Evolutionary conservation across 2,797 vertebrate genomes (phyloP).

Genomic region (Phyllotis vaccarum): DNA sequence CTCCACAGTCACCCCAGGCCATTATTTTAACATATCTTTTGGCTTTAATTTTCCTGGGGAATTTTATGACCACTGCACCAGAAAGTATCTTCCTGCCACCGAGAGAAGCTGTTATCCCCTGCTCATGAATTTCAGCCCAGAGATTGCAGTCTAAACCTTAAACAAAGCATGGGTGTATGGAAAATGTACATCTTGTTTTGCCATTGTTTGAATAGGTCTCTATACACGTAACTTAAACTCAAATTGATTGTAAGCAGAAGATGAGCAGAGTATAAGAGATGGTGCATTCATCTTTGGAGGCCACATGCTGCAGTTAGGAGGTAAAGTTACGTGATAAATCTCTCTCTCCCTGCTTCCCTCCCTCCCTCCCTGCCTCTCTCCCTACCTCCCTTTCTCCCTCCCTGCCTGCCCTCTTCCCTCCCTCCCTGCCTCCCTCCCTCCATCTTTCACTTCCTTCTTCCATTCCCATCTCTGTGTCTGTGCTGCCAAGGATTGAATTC

Average conservation of each 20-base stretch:
- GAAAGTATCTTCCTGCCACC: not conserved
- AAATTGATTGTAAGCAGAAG: not conserved
- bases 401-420: rapidly evolving
- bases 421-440: rapidly evolving
- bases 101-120: not conserved
- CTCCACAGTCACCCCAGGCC: not conserved
- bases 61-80: not conserved
- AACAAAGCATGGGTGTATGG: not conserved
- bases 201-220: not conserved
- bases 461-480: no score
- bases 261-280: not conserved
- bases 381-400: rapidly evolving
- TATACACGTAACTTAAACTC: not conserved
- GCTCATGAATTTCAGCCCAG: not conserved
- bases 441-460: rapidly evolving
- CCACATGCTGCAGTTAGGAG: not conserved
- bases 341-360: no score
- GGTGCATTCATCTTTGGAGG: not conserved
- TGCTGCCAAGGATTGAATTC: not conserved
- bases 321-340: not conserved
- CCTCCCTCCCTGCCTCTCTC: rapidly evolving
- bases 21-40: not conserved
- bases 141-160: not conserved
- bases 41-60: not conserved
- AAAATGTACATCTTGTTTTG: not conserved